Evolutionary conservation across 2,113 vertebrate species (phyloP).

Genomic region (Gymnogyps californianus): DNA sequence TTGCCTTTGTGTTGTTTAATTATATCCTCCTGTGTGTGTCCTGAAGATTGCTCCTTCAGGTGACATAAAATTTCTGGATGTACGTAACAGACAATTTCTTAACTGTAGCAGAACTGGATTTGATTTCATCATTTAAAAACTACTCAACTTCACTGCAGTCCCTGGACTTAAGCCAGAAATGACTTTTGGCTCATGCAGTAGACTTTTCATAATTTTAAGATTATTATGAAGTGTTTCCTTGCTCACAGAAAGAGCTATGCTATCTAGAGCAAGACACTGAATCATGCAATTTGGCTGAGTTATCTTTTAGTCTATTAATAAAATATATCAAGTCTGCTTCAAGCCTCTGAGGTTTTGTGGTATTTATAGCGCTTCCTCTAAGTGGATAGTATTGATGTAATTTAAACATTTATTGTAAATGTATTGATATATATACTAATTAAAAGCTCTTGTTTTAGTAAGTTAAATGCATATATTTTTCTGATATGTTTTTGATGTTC

Average conservation of each 20-base stretch:
- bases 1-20: background rate
- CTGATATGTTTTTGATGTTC: background rate
- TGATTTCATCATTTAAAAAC: background rate
- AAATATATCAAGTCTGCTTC: background rate
- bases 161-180: background rate
- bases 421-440: background rate
- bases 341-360: background rate
- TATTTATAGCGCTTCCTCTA: constrained; percentile 32
- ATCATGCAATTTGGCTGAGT: background rate
- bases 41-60: background rate
- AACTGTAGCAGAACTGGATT: background rate
- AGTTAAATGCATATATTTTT: background rate
- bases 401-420: background rate
- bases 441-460: background rate
- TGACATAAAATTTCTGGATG: background rate
- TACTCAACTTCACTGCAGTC: background rate
- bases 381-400: background rate
- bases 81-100: background rate
- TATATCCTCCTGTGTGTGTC: background rate
- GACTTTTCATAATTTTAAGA: background rate
- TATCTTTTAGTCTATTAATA: constrained; percentile 1
- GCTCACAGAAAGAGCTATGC: background rate
- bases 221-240: background rate
- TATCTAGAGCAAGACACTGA: background rate
- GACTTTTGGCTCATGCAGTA: background rate